Conservation (phyloP, 2,797 vertebrate species). For the Gallinago nigripennis region DNA sequence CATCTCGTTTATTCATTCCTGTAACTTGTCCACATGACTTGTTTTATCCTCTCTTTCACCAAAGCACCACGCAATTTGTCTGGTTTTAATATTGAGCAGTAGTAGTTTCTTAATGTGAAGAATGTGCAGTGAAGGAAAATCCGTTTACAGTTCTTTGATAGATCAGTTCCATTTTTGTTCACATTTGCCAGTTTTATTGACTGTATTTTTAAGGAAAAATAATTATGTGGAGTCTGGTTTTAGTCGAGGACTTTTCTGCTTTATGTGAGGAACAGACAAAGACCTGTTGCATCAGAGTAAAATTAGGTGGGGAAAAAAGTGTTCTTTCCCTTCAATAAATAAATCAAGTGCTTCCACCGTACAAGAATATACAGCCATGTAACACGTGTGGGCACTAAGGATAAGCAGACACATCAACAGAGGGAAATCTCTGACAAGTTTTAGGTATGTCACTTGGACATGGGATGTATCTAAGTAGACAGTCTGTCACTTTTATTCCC, state of each 20-base stretch:
- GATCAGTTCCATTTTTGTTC: slow-evolving; percentile 31
- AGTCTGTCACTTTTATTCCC: slow-evolving; percentile 37
- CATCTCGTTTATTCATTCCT: background rate
- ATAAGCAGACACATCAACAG: slow-evolving; percentile 14
- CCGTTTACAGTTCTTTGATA: slow-evolving; percentile 31
- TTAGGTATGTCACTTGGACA: slow-evolving; percentile 11
- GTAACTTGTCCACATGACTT: background rate
- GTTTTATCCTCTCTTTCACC: background rate
- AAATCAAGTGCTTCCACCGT: slow-evolving; percentile 16
- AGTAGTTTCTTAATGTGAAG: slow-evolving; percentile 14
- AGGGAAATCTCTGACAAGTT: slow-evolving; percentile 28
- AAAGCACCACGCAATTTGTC: background rate
- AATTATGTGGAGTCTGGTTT: background rate
- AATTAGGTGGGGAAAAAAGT: background rate
- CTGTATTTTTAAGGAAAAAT: slow-evolving; percentile 8
- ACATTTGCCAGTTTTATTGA: slow-evolving; percentile 6
- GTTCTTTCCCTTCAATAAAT: slow-evolving; percentile 34
- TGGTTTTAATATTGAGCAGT: slow-evolving; percentile 21
- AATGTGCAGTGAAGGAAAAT: slow-evolving; percentile 8
- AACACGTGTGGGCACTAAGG: background rate
- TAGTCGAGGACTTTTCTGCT: slow-evolving; percentile 20
- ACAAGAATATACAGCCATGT: background rate
- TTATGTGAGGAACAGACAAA: slow-evolving; percentile 26
- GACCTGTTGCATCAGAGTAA: background rate
- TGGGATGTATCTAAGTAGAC: slow-evolving; percentile 33